Conservation (phyloP, 2,113 vertebrate genomes). For the Anhinga rufa region DNA sequence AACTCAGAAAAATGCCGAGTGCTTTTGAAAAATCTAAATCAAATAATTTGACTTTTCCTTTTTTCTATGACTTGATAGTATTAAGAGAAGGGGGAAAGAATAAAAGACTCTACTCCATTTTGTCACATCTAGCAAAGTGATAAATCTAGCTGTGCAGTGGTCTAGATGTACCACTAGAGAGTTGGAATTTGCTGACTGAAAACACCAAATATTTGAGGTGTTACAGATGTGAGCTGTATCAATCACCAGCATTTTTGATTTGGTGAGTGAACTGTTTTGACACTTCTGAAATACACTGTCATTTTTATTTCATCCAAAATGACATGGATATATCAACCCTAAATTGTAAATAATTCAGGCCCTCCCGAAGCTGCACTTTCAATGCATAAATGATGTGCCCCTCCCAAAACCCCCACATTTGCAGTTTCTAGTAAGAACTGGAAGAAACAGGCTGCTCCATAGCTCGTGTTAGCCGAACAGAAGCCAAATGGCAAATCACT, state of each 20-base stretch:
- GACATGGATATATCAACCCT: not conserved
- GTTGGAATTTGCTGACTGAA: not conserved
- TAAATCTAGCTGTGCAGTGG: not conserved
- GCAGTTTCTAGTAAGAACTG: not conserved
- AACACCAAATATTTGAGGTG: not conserved
- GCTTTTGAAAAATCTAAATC: not conserved
- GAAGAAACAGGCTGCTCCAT: not conserved
- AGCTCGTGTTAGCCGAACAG: not conserved
- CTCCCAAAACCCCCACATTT: not conserved
- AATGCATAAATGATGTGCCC: not conserved
- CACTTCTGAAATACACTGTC: not conserved
- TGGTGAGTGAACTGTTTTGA: not conserved
- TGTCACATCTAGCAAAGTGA: not conserved
- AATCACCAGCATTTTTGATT: not conserved
- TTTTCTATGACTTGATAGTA: not conserved
- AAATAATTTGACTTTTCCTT: not conserved
- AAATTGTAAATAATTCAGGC: not conserved
- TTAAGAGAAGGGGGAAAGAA: not conserved
- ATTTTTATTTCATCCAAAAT: not conserved
- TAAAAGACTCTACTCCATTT: not conserved
- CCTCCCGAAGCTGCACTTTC: not conserved
- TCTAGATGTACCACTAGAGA: not conserved
- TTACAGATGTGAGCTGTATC: not conserved
- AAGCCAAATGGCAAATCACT: not conserved
- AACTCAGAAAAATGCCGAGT: not conserved